Percentiles rank a stretch among this genome's conserved stretches.
These are phyloP conservation scores for Baryphthengus martii DNA, from an alignment of 2,113 vertebrate species.

Conservation along the genomic window DNA sequence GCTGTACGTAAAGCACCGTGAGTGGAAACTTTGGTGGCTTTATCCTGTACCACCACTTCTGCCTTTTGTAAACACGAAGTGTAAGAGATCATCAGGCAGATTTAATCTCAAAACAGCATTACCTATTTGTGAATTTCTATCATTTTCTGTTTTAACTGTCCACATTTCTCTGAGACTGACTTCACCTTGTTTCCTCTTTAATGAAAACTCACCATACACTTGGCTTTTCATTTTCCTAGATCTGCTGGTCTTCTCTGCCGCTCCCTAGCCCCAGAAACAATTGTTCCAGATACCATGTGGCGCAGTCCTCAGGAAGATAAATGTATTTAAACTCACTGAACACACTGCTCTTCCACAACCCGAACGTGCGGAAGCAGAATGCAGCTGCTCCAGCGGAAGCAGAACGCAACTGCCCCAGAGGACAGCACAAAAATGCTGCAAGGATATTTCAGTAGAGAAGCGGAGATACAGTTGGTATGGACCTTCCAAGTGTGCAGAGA, in stretches of 20 bases:
- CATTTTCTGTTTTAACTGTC: not conserved
- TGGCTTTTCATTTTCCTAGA: not conserved
- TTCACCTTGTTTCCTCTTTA: not conserved
- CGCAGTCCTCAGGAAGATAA: not conserved
- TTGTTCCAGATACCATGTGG: not conserved
- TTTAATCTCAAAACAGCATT: rapidly evolving
- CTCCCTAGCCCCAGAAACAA: not conserved
- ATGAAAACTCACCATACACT: not conserved
- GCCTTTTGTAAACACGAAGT: not conserved
- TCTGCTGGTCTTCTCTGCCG: not conserved
- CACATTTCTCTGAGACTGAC: not conserved
- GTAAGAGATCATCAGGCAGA: rapidly evolving
- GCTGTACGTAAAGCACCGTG: not conserved
- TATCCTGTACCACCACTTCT: not conserved
- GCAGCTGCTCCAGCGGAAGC: no score
- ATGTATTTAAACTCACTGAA: not conserved
- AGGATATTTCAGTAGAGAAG: not conserved
- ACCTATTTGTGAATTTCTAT: not conserved
- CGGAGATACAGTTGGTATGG: not conserved
- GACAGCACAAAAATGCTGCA: not conserved
- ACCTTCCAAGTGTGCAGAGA: not conserved
- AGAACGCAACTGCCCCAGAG: not conserved
- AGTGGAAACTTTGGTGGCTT: not conserved
- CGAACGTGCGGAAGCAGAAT: not conserved
- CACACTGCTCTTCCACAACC: not conserved